Percentiles rank a stretch among this genome's conserved stretches.
Conservation (phyloP, 1,140 invertebrate genomes). For the Tetramorium parvispinum region DNA sequence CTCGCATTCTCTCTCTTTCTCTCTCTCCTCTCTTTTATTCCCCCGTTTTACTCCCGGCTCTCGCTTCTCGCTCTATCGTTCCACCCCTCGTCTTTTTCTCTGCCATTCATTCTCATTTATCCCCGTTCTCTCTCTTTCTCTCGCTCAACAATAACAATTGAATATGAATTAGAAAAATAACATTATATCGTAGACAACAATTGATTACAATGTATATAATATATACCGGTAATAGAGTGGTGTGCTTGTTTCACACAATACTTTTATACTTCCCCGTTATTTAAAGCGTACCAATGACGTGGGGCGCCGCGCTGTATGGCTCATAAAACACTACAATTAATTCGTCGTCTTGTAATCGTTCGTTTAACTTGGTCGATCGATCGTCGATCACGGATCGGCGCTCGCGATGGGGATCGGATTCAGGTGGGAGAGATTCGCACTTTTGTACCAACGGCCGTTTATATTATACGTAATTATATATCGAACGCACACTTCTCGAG, state of each 20-base stretch:
- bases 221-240: constrained; percentile 74
- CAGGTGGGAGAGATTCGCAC: constrained; percentile 54
- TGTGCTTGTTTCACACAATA: constrained; percentile 70
- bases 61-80: background rate
- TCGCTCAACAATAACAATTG: constrained; percentile 86
- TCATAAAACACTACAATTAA: constrained; percentile 69
- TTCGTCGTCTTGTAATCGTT: constrained; percentile 66
- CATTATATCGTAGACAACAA: constrained; percentile 86
- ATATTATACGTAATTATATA: constrained; percentile 67
- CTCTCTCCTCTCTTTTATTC: background rate
- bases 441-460: constrained; percentile 73
- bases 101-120: constrained; percentile 17
- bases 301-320: constrained; percentile 66
- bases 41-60: background rate
- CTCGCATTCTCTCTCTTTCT: background rate
- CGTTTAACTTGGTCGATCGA: constrained; percentile 66
- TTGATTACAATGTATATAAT: constrained; percentile 83
- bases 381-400: constrained; percentile 67
- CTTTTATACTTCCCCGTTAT: constrained; percentile 63
- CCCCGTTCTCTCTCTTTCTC: constrained; percentile 42
- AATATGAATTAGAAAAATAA: constrained; percentile 87
- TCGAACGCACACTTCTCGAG: constrained; percentile 62
- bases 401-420: constrained; percentile 72
- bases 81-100: constrained; percentile 10
- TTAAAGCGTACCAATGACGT: constrained; percentile 71